A percentile compares a stretch with the other conserved stretches of the same genome.
phyloP scores from a whole-genome alignment of 2,113 vertebrate genomes.

The Oryctolagus cuniculus region mOryCun1.1 NC_091439.1:53916001-53916500 shows the following conservation, averaged over 20 bases:
- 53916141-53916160: constrained; percentile 2
- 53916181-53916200: background rate
- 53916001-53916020: constrained; percentile 2
- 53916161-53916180: background rate
- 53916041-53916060: background rate
- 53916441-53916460: too few species aligned
- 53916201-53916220: background rate
- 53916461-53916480: too few species aligned
- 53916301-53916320: constrained; percentile 5
- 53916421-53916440: too few species aligned
- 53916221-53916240: too few species aligned
- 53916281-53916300: background rate
- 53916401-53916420: too few species aligned
- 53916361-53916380: too few species aligned
- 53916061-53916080: background rate
- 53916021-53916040: constrained; percentile 17
- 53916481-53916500: too few species aligned
- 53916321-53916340: background rate
- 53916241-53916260: constrained; percentile 5
- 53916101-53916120: background rate
- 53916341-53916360: constrained; percentile 9
- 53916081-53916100: background rate
- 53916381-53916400: too few species aligned
- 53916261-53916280: background rate
- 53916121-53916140: background rate